Evolutionary conservation across 2,113 vertebrate species (phyloP).

Genomic region (Syrrhaptes paradoxus): DNA sequence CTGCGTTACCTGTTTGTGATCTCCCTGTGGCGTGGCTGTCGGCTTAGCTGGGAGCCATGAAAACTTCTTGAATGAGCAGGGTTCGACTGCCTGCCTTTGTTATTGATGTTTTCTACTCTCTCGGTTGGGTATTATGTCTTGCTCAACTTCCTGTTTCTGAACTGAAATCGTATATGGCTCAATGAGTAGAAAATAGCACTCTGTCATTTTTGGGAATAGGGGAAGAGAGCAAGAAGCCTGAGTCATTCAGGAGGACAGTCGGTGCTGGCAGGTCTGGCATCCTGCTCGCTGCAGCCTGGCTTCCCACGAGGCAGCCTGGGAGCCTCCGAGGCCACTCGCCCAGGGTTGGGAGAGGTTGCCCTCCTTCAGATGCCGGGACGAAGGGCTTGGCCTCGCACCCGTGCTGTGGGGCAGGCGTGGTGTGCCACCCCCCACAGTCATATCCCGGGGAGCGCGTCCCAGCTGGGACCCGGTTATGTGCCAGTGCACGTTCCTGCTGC

Average conservation of each 20-base stretch:
- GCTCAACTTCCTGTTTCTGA: constrained; percentile 18
- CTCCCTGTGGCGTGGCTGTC: neutral
- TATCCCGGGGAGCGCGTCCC: neutral
- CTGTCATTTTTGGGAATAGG: constrained; percentile 5
- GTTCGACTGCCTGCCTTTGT: accelerated
- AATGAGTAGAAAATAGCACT: neutral
- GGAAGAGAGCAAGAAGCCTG: neutral
- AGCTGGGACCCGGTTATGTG: accelerated
- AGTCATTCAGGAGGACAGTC: neutral
- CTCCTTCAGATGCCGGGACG: neutral
- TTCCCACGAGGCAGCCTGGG: neutral
- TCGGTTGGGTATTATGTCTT: neutral
- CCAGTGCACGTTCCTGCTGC: neutral
- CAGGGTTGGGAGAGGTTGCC: neutral
- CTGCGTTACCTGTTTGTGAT: neutral
- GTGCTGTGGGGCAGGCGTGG: neutral
- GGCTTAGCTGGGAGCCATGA: neutral
- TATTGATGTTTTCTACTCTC: neutral
- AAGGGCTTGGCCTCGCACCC: neutral
- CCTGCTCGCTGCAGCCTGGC: neutral
- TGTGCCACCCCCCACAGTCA: accelerated
- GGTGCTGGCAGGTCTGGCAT: neutral
- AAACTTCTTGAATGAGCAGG: neutral
- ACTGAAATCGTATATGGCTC: neutral
- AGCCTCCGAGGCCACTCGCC: accelerated